A percentile compares a stretch with the other conserved stretches of the same genome.
Conservation (phyloP, 2,113 vertebrate genomes). For the Heterochromis multidens region DNA sequence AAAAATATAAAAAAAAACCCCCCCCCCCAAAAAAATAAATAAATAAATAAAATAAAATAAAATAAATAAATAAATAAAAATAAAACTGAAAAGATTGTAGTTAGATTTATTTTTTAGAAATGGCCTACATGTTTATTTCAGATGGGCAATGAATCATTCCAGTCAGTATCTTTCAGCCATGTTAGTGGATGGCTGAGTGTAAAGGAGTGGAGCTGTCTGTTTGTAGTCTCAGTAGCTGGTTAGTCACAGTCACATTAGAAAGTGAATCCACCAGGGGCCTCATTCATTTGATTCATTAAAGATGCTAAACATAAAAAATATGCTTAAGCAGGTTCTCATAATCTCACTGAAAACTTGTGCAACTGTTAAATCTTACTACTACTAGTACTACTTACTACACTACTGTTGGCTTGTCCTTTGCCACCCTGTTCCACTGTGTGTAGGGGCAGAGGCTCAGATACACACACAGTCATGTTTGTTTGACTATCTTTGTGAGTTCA, state of each 20-base stretch:
- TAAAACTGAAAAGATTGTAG: background rate
- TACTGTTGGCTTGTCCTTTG: background rate
- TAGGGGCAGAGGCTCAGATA: too few species aligned
- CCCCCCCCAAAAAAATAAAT: too few species aligned
- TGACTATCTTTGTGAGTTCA: too few species aligned
- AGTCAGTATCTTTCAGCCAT: background rate
- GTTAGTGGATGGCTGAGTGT: too few species aligned
- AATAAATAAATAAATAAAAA: background rate
- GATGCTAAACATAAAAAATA: background rate
- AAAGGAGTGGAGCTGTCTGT: background rate
- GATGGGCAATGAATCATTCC: background rate
- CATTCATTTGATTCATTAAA: background rate
- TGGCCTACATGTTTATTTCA: background rate
- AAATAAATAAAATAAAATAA: too few species aligned
- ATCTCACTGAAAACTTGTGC: background rate
- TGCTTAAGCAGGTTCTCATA: accelerated
- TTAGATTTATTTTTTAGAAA: background rate
- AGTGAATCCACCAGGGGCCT: background rate
- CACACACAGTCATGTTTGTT: too few species aligned
- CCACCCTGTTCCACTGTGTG: too few species aligned
- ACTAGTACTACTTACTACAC: background rate
- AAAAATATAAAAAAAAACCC: too few species aligned
- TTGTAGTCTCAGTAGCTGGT: too few species aligned
- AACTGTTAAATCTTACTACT: background rate
- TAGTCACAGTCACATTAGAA: background rate